Evolutionary conservation across 1,140 invertebrate genomes (phyloP), one percentile per base, ranked within the genome.

Genomic region (Atta colombica): DNA sequence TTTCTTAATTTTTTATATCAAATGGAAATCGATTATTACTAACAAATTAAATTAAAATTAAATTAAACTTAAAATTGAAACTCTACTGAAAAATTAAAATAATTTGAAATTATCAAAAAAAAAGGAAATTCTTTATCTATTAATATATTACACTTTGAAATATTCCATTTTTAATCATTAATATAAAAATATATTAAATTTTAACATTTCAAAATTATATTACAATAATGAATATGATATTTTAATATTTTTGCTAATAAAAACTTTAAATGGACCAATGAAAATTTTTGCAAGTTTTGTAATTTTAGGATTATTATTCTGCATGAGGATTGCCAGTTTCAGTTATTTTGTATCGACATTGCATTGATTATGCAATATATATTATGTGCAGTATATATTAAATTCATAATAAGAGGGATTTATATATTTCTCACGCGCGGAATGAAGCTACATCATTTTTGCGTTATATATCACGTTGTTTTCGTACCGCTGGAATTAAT

Each of bases 41-140:
- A 68, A 68, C 1, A 68, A 31, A 31, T 31, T 31, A 31, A 31
- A 0, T 58, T 58, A 58, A 66, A 66, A 66, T 25, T 66, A 35
- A 63, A 21, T 21, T 51, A 35, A 39, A 28, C 5, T 35, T 39
- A 18, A 31, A 21, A 55, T 25, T 87, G 4, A 58, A 78, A 87
- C 4, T 71, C 21, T 49, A 65, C 21, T 77, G 18, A 58, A 69
- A 0, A 58, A 6, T 35, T 45, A 58, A 35, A 12, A 55, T 25
- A 51, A 45, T 35, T 39, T 5, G 14, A 25, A 71, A 45, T 71
- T 71, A n/a, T 45, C 7, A 45, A 12, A 28, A 72, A 72, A 14
- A n/a, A 25, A 6, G 7, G 3, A 18, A 25, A 2, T 81, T 14
- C 28, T 28, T 58, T 45, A 60, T 31, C 8, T 35, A 21, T 53